Evolutionary conservation across 2,888 invertebrate genomes (phyloP), one percentile per base, ranked within the genome.

Genomic region (Muscina levida): DNA sequence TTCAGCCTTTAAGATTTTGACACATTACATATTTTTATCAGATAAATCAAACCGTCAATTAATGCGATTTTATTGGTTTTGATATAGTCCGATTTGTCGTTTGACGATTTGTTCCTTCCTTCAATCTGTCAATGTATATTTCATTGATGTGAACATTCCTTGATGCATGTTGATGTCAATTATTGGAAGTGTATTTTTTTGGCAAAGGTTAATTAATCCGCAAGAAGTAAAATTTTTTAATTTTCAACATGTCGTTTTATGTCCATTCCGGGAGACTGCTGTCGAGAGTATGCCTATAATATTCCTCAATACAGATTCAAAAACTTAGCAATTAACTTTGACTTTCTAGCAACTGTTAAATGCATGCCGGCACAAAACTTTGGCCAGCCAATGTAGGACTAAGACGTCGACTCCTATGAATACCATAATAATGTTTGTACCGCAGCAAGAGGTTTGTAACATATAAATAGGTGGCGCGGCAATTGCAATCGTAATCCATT

Each of bases 341-440:
- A 1, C 10, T 48, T 46, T 59, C 24, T 42, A 82, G 79, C 72
- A 79, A 76, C 39, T 82, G 44, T 66, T 82, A 70, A 72, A 46
- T 10, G 46, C 51, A 65, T 65, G 76, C 75, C 75, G 81, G 65
- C 82, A 79, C 44, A 77, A 79, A 59, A 70, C 74, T 56, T 56
- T 83, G 37, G 17, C 42, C n/a, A 82, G 67, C 48, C 83, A 82
- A 53, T 75, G 56, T 22, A 83, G 88, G 73, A 84, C 85, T 46
- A 88, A 88, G 81, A 84, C 88, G 13, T 92, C 93, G 17, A 95
- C 95, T 8, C 97, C 98, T 0, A 91, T 97, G 56, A 99, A 99
- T 91, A 98, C 98, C 6, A 92, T 97, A 81, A 91, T 99, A 74
- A 95, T 98, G 94, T 99, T 99, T 92, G 99, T 99, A 22, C 99